A percentile compares a stretch with the other conserved stretches of the same genome.
Evolutionary conservation across 2,113 vertebrate genomes (phyloP).

Genomic region (Ariopsis seemanni): DNA sequence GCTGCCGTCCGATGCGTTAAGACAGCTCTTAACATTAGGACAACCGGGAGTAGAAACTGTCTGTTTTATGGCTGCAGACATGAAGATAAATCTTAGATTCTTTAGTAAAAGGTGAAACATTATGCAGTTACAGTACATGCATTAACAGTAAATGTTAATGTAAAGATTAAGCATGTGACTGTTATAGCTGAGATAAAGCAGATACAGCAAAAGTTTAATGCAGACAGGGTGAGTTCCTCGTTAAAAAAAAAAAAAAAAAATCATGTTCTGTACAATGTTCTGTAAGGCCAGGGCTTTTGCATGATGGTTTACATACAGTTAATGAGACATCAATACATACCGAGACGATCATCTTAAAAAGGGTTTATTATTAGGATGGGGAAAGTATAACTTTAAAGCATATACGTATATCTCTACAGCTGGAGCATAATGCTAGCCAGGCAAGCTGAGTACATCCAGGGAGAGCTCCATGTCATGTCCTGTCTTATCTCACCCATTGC

Average conservation of each 20-base stretch:
- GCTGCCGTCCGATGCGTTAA: conserved; percentile 34
- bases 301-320: not conserved
- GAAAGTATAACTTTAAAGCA: not conserved
- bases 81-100: not conserved
- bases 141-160: not conserved
- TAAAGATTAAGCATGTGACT: conserved; percentile 1
- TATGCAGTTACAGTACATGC: not conserved
- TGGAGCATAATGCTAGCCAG: conserved; percentile 50
- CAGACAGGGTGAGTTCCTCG: not conserved
- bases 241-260: not conserved
- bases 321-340: conserved; percentile 1
- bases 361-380: not conserved
- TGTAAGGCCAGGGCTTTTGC: not conserved
- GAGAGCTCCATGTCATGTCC: conserved; percentile 49
- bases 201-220: not conserved
- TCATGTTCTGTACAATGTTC: not conserved
- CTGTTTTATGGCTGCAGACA: not conserved
- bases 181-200: not conserved
- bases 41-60: not conserved
- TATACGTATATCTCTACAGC: conserved; percentile 21
- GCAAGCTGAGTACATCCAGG: conserved; percentile 55
- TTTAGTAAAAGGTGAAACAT: conserved; percentile 15
- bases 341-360: not conserved
- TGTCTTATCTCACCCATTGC: conserved; percentile 58
- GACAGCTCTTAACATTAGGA: conserved; percentile 33